Evolutionary conservation across 2,797 vertebrate species (phyloP), one percentile per base, ranked within the genome.

Genomic region (Bradypodion ventrale): DNA sequence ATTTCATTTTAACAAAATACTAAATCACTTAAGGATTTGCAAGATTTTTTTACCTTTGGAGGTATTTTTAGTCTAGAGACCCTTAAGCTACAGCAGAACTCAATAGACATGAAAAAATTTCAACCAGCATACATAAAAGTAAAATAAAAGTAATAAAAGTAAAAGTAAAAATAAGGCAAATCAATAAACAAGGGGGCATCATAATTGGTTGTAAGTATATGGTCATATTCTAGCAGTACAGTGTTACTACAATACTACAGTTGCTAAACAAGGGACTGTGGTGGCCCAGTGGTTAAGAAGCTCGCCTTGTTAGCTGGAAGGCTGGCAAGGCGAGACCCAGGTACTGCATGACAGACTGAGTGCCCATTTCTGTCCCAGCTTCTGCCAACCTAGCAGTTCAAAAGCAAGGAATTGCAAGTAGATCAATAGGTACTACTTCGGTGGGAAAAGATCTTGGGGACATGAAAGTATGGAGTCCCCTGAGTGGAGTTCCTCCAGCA

Each of bases 31-130:
- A 27, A 1, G 46, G 2, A 84, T 0, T 1, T 29, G 73, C 27
- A 81, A 83, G 62, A 63, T 52, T 68, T 42, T 56, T 70, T 77
- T 49, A 63, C 29, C 29, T 21, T 79, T 49, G 60, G 73, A 0
- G 2, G 29, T 78, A 49, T 87, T 32, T 75, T 52, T 84, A 87
- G 78, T 15, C 82, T n/a, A 84, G 37, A 25, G 37, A 25, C 23
- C 32, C 66, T 49, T 63, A 56, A 15, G 10, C 25, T 73, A 8
- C 42, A 49, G 8, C 44, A 59, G 32, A 76, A 21, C 29, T 21
- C 49, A 44, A 37, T 42, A 27, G 13, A 32, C 27, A 40, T 3
- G 8, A 7, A 78, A 29, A 25, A 19, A 6, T 27, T 44, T 66
- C 72, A 75, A 52, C 5, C 16, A 35, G 44, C 1, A 76, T n/a